Evolutionary conservation across 2,797 vertebrate species (phyloP).

Genomic region (Chrysocyon brachyurus): DNA sequence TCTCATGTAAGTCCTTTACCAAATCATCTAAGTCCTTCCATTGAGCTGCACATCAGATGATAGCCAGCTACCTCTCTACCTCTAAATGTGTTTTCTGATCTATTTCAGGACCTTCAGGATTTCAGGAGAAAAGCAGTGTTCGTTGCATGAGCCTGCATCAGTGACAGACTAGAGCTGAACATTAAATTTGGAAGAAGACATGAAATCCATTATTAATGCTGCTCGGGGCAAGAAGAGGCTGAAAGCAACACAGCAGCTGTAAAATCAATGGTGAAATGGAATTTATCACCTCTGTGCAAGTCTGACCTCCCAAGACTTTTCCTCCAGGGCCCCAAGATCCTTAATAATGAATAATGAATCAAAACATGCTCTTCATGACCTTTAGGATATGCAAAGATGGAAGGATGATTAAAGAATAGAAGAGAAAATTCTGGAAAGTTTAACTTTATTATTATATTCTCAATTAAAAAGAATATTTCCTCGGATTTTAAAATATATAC

Average conservation of each 20-base stretch:
- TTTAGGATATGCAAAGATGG: neutral
- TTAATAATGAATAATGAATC: conserved; percentile 51
- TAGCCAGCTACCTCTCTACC: neutral
- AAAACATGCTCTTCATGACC: conserved; percentile 4
- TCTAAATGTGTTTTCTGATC: conserved; percentile 4
- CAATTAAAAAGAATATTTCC: conserved; percentile 24
- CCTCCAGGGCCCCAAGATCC: neutral
- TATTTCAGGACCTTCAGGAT: neutral
- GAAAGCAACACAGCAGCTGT: neutral
- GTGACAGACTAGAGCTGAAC: neutral
- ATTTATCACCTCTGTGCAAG: neutral
- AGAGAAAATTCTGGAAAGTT: conserved; percentile 40
- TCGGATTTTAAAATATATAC: neutral
- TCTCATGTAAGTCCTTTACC: neutral
- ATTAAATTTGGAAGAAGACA: neutral
- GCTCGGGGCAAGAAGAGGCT: neutral
- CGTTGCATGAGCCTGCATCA: neutral
- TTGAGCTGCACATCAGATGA: neutral
- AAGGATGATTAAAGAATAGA: neutral
- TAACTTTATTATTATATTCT: conserved; percentile 38
- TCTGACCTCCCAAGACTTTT: neutral
- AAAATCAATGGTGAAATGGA: neutral
- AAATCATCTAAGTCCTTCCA: neutral
- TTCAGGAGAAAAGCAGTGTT: neutral
- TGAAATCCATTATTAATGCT: conserved; percentile 48